Conservation (phyloP, 2,888 invertebrate genomes). For the Formica aserva region DNA sequence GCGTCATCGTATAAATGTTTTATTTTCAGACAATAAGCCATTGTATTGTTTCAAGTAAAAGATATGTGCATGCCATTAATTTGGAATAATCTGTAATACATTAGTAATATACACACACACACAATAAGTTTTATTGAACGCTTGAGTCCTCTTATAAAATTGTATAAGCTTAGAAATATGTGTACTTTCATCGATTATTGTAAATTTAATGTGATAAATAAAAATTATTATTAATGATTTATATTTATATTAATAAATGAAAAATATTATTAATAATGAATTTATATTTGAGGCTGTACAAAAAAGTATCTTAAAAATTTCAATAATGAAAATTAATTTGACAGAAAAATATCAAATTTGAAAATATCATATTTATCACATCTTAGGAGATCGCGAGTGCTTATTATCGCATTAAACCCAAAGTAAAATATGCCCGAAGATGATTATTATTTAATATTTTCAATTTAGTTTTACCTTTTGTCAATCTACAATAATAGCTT, state of each 20-base stretch:
- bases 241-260: neutral
- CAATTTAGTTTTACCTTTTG: slow-evolving; percentile 2
- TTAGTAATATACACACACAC: neutral
- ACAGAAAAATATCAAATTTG: neutral
- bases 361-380: neutral
- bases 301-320: slow-evolving; percentile 6
- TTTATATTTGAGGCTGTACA: neutral
- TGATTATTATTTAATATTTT: neutral
- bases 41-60: neutral
- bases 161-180: neutral
- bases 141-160: slow-evolving; percentile 1
- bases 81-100: slow-evolving; percentile 5
- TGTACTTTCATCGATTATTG: neutral
- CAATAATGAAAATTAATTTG: neutral
- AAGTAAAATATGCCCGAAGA: slow-evolving; percentile 10
- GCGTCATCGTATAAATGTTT: neutral
- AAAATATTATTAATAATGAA: too few species aligned
- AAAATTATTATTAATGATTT: slow-evolving; percentile 20
- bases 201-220: neutral
- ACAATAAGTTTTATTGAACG: neutral
- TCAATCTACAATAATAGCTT: neutral
- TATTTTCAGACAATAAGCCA: neutral
- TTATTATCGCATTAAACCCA: neutral
- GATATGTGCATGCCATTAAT: neutral
- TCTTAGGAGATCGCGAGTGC: neutral